A percentile compares a stretch with the other conserved stretches of the same genome.
Conservation (phyloP, 2,113 vertebrate species). For the Chascanopsetta lugubris region DNA sequence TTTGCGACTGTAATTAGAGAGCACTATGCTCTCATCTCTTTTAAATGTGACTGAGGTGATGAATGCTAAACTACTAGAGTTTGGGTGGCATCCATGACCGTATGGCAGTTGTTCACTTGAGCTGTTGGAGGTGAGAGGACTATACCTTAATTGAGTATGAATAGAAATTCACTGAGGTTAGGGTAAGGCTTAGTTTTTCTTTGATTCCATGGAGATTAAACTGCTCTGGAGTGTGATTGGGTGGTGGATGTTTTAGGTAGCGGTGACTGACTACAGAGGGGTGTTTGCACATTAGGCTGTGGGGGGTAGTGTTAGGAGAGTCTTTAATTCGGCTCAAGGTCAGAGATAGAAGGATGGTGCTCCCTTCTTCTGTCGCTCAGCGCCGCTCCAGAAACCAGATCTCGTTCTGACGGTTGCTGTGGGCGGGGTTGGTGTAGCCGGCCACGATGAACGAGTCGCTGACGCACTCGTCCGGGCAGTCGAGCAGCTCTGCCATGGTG, state of each 20-base stretch:
- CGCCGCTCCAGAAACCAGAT: conserved; percentile 88
- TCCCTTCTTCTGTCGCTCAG: conserved; percentile 50
- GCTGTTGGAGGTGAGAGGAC: conserved; percentile 24
- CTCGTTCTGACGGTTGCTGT: conserved; percentile 85
- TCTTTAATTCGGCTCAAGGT: conserved; percentile 46
- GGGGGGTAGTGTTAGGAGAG: conserved; percentile 45
- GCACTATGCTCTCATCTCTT: conserved; percentile 8
- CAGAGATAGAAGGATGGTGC: conserved; percentile 9
- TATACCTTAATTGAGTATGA: not conserved
- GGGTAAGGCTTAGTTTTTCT: not conserved
- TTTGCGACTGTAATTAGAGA: not conserved
- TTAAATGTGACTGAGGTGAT: conserved; percentile 25
- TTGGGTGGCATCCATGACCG: conserved; percentile 19
- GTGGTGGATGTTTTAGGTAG: conserved; percentile 43
- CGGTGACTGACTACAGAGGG: conserved; percentile 12
- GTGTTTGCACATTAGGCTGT: conserved; percentile 55
- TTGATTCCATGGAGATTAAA: not conserved
- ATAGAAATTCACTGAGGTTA: conserved; percentile 14
- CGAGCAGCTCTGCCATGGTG: conserved; percentile 81
- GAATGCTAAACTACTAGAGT: conserved; percentile 25
- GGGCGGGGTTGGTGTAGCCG: conserved; percentile 89
- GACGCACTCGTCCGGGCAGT: conserved; percentile 72
- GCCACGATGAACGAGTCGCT: conserved; percentile 87
- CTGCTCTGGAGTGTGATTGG: conserved; percentile 33
- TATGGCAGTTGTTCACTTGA: conserved; percentile 32